These are phyloP conservation scores for Acipenser oxyrinchus DNA, from an alignment of 2,797 vertebrate genomes.

Conservation along the genomic window DNA sequence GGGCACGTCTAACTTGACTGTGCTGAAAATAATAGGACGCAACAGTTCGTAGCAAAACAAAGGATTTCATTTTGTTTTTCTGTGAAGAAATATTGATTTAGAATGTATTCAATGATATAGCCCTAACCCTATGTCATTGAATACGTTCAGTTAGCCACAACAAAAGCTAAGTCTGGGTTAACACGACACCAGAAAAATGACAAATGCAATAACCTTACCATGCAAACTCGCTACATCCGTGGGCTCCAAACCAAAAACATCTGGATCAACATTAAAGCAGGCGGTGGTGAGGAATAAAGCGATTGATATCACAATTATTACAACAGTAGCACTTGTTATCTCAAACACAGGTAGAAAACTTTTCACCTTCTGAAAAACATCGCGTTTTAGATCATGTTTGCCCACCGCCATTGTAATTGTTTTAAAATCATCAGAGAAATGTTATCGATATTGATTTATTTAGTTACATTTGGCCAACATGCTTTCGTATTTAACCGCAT, in stretches of 20 bases:
- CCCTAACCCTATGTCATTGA: neutral
- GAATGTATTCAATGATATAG: neutral
- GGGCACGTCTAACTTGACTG: too few relatives aligned
- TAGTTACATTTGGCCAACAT: too few relatives aligned
- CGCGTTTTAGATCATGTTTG: too few relatives aligned
- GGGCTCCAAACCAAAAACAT: conserved; percentile 26
- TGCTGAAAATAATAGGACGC: too few relatives aligned
- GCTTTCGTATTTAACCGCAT: too few relatives aligned
- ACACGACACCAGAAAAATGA: neutral
- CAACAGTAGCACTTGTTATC: conserved; percentile 22
- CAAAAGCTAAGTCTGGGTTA: neutral
- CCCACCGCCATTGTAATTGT: too few relatives aligned
- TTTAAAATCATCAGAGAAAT: too few relatives aligned
- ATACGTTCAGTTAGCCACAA: neutral
- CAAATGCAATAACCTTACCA: conserved; percentile 23
- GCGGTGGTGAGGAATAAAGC: conserved; percentile 20
- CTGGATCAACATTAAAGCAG: conserved; percentile 7
- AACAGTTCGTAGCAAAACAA: too few relatives aligned
- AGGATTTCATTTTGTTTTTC: neutral
- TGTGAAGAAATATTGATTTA: neutral
- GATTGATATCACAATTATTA: conserved; percentile 16
- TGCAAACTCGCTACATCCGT: conserved; percentile 23
- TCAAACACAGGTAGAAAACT: conserved; percentile 13
- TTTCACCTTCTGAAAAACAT: conserved; percentile 6
- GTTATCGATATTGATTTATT: too few relatives aligned